These are phyloP conservation scores for Geopemphigus sp. DNA, from an alignment of 1,140 invertebrate genomes.

Conservation along the genomic window DNA sequence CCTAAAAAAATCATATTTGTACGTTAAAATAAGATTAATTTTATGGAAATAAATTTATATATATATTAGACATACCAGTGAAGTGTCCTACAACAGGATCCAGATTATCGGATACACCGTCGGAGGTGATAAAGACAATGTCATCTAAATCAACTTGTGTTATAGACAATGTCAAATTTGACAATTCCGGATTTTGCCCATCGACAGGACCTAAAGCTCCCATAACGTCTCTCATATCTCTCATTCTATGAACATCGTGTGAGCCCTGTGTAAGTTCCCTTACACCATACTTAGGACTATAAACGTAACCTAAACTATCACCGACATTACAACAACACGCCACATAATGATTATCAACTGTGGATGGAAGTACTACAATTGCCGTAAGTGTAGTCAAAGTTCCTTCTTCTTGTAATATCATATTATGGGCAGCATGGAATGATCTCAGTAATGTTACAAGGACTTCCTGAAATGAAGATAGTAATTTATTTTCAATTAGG, in stretches of 20 bases:
- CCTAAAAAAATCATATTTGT: slow-evolving; percentile 53
- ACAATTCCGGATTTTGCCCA: slow-evolving; percentile 83
- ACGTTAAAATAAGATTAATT: not conserved
- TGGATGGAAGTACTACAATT: slow-evolving; percentile 70
- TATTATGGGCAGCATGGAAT: slow-evolving; percentile 82
- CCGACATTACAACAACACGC: slow-evolving; percentile 90
- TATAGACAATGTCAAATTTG: slow-evolving; percentile 86
- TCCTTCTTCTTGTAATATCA: slow-evolving; percentile 83
- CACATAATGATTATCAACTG: slow-evolving; percentile 62
- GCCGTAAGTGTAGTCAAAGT: slow-evolving; percentile 84
- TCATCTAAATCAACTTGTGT: slow-evolving; percentile 80
- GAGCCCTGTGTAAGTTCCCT: slow-evolving; percentile 74
- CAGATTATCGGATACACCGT: slow-evolving; percentile 92
- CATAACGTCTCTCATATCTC: slow-evolving; percentile 88
- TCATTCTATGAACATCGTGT: slow-evolving; percentile 83
- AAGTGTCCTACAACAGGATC: slow-evolving; percentile 93
- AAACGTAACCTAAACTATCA: slow-evolving; percentile 85
- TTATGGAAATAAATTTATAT: not conserved
- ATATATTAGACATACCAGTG: slow-evolving; percentile 57
- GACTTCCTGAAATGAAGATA: slow-evolving; percentile 63
- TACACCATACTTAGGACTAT: slow-evolving; percentile 73
- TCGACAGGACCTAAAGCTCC: slow-evolving; percentile 87
- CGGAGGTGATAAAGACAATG: slow-evolving; percentile 85
- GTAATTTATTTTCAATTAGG: not conserved
- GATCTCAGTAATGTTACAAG: slow-evolving; percentile 77